phyloP scores from a whole-genome alignment of 1,140 invertebrate genomes.

The Cydia splendana region DNA sequence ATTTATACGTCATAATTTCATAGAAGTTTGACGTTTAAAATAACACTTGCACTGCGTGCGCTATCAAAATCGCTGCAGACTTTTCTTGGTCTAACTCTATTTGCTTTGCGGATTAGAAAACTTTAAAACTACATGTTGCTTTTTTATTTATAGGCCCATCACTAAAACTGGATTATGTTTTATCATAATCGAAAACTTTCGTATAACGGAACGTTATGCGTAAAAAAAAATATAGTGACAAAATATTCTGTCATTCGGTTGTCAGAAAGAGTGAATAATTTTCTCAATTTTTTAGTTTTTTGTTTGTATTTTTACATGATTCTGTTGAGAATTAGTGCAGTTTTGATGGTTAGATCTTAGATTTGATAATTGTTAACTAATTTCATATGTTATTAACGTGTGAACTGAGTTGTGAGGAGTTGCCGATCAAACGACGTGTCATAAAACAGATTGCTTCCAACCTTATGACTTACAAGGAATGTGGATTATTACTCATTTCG shows the following conservation, averaged over 20 bases:
- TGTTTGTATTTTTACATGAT: slow-evolving; percentile 69
- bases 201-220: slow-evolving; percentile 58
- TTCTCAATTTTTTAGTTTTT: slow-evolving; percentile 74
- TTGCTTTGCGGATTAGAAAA: neutral
- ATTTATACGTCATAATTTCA: no score
- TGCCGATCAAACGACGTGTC: slow-evolving; percentile 70
- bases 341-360: slow-evolving; percentile 64
- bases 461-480: slow-evolving; percentile 59
- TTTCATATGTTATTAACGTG: slow-evolving; percentile 58
- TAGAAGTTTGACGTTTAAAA: no score
- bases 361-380: slow-evolving; percentile 48
- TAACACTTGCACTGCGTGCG: no score
- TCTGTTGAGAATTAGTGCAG: slow-evolving; percentile 57
- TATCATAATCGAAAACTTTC: slow-evolving; percentile 32
- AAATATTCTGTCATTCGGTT: slow-evolving; percentile 58
- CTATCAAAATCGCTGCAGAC: no score
- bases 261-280: slow-evolving; percentile 56
- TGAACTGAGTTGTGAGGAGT: slow-evolving; percentile 47
- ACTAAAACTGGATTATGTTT: slow-evolving; percentile 15
- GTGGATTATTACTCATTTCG: slow-evolving; percentile 67
- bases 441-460: slow-evolving; percentile 52
- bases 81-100: no score
- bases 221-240: slow-evolving; percentile 53
- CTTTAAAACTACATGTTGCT: neutral
- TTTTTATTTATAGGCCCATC: neutral